These are phyloP conservation scores for Acrossocheilus wenchowensis DNA, from an alignment of 2,797 vertebrate genomes.

Conservation along the genomic window DNA sequence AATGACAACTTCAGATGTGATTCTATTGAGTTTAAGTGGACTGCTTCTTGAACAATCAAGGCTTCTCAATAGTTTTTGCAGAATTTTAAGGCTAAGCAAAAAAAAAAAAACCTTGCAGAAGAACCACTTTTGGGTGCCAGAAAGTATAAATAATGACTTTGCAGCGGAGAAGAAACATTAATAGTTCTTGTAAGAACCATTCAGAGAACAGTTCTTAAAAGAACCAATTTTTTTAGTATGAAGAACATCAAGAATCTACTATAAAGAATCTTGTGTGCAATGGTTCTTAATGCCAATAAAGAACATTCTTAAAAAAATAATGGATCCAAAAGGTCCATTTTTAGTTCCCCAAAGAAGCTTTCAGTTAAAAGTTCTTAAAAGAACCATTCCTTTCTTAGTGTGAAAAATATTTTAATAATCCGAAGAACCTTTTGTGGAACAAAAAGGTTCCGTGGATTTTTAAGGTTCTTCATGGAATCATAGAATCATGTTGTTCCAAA, in stretches of 20 bases:
- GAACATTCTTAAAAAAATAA: not conserved
- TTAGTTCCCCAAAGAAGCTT: not conserved
- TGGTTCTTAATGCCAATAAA: not conserved
- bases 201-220: not conserved
- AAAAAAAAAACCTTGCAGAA: not conserved
- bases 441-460: not conserved
- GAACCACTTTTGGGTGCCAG: not conserved
- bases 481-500: not conserved
- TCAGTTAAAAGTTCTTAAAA: not conserved
- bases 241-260: not conserved
- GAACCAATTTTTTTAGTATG: not conserved
- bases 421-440: too few relatives aligned
- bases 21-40: too few relatives aligned
- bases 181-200: not conserved
- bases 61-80: not conserved
- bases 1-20: slow-evolving; percentile 7
- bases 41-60: not conserved
- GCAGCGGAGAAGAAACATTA: too few relatives aligned
- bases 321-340: not conserved
- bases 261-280: not conserved
- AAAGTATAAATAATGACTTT: not conserved
- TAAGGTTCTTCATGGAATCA: not conserved
- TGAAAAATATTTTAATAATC: not conserved
- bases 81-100: not conserved
- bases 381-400: not conserved